Evolutionary conservation across 2,797 vertebrate species (phyloP).

Genomic region (Bradypus variegatus): DNA sequence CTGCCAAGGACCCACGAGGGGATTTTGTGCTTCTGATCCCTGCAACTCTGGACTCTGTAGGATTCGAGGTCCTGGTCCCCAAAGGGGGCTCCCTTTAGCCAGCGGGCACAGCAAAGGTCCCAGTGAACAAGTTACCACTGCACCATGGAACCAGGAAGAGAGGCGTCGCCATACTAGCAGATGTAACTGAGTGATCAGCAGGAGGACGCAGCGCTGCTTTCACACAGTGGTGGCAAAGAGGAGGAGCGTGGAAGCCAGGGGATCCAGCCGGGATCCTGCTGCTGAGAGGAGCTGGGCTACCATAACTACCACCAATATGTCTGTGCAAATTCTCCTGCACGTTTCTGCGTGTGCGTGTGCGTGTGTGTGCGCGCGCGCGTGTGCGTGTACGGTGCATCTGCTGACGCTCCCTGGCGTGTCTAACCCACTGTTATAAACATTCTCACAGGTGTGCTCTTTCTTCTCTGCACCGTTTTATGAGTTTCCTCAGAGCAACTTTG

Average conservation of each 20-base stretch:
- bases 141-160: neutral
- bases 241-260: neutral
- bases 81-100: neutral
- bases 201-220: neutral
- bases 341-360: too few relatives aligned
- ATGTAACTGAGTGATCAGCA: neutral
- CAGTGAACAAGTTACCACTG: neutral
- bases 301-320: neutral
- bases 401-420: neutral
- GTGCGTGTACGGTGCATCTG: neutral
- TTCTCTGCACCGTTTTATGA: neutral
- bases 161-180: neutral
- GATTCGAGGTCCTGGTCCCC: neutral
- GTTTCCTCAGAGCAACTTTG: neutral
- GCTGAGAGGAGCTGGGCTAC: neutral
- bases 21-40: too few relatives aligned
- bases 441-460: neutral
- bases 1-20: neutral
- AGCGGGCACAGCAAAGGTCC: neutral
- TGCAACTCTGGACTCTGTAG: neutral
- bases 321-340: neutral
- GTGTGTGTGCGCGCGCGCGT: too few relatives aligned
- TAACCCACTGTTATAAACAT: neutral
- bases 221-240: neutral
- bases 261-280: neutral